Conservation (phyloP, 2,113 vertebrate species). For the Lichenostomus cassidix region DNA sequence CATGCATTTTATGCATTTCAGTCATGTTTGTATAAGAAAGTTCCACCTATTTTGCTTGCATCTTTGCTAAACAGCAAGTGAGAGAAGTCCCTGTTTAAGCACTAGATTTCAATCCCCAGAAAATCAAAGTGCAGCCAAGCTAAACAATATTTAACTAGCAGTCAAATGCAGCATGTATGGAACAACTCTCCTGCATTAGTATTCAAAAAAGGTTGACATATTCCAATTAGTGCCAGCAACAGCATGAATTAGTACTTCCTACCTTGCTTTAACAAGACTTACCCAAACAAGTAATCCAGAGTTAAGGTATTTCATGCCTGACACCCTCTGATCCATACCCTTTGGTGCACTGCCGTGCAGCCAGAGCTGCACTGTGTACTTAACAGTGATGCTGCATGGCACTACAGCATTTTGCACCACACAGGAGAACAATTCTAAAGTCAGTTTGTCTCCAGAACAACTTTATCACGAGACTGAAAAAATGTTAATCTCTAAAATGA, state of each 20-base stretch:
- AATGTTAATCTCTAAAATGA: conserved; percentile 42
- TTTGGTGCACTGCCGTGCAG: neutral
- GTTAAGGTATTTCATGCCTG: neutral
- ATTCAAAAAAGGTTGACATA: neutral
- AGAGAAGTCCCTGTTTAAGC: neutral
- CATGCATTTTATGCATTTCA: neutral
- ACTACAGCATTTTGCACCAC: neutral
- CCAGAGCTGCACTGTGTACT: neutral
- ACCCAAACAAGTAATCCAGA: neutral
- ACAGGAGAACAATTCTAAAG: neutral
- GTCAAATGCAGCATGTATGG: neutral
- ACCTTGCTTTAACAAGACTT: neutral
- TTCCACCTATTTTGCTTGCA: neutral
- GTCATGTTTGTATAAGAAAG: neutral
- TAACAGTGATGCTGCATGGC: neutral
- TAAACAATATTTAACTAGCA: neutral
- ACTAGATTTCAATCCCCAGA: neutral
- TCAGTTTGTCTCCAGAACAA: conserved; percentile 17
- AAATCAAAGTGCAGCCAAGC: neutral
- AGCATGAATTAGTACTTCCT: neutral
- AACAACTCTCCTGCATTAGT: neutral
- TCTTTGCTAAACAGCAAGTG: neutral
- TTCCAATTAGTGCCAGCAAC: neutral
- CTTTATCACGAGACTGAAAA: conserved; percentile 37
- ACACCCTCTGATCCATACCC: neutral